Conservation (phyloP, 2,888 invertebrate genomes). For the Hoplodrina ambigua region DNA sequence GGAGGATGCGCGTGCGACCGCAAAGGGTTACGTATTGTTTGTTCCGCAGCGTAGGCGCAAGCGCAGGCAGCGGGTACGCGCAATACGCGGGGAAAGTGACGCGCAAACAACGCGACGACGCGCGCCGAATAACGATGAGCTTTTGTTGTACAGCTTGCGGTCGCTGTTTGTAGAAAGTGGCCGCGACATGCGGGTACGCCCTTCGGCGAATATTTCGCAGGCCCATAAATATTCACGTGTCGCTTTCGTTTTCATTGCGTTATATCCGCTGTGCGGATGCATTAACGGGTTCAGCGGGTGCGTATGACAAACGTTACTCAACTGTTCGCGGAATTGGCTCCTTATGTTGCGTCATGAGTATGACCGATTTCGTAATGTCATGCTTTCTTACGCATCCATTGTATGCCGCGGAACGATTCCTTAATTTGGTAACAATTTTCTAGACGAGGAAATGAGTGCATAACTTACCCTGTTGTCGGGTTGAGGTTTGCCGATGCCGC, state of each 20-base stretch:
- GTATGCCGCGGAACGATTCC: constrained; percentile 59
- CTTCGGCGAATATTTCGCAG: constrained; percentile 89
- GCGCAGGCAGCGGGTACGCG: constrained; percentile 52
- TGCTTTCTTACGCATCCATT: constrained; percentile 69
- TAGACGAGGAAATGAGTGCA: constrained; percentile 46
- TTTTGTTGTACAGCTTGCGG: constrained; percentile 78
- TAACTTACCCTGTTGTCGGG: constrained; percentile 94
- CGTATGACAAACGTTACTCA: constrained; percentile 85
- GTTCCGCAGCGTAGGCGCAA: constrained; percentile 64
- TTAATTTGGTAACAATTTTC: constrained; percentile 48
- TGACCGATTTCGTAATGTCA: constrained; percentile 78
- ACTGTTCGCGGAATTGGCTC: constrained; percentile 78
- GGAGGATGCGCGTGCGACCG: constrained; percentile 75
- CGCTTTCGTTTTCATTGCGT: constrained; percentile 88
- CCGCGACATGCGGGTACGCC: constrained; percentile 87
- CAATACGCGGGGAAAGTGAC: constrained; percentile 82
- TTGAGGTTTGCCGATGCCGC: constrained; percentile 96
- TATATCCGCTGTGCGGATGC: constrained; percentile 77
- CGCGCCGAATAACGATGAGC: constrained; percentile 87
- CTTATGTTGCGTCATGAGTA: constrained; percentile 75
- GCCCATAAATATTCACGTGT: constrained; percentile 86
- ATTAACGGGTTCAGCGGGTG: constrained; percentile 70
- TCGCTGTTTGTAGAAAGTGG: constrained; percentile 87
- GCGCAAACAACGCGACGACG: constrained; percentile 76
- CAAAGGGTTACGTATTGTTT: constrained; percentile 80